Percentiles rank a stretch among this genome's conserved stretches.
Conservation (phyloP, 2,113 vertebrate genomes). For the Haplochromis vanheusdeni region DNA sequence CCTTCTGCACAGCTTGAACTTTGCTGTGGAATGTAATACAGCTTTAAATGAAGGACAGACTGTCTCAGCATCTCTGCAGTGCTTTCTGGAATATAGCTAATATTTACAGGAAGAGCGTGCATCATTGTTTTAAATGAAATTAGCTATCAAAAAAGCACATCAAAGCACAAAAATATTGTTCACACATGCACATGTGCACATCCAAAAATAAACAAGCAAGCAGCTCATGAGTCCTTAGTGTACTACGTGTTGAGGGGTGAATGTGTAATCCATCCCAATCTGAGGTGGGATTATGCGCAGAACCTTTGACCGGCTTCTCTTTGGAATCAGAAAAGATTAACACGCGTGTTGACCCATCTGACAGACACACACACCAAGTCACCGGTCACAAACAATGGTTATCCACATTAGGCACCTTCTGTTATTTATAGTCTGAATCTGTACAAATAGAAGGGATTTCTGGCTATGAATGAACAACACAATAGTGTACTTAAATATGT, state of each 20-base stretch:
- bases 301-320: constrained; percentile 75
- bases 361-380: not conserved
- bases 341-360: constrained; percentile 1
- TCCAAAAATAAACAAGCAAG: not conserved
- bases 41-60: not conserved
- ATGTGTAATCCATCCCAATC: constrained; percentile 52
- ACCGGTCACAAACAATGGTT: constrained; percentile 21
- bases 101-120: not conserved
- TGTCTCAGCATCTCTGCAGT: not conserved
- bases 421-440: not conserved
- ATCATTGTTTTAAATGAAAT: not conserved
- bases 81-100: not conserved
- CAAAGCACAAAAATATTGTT: not conserved
- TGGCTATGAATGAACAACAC: constrained; percentile 4
- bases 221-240: not conserved
- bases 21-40: not conserved
- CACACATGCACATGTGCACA: not conserved
- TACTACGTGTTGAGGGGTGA: not conserved
- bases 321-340: constrained; percentile 74
- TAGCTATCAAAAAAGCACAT: not conserved
- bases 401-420: constrained; percentile 26
- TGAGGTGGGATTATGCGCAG: constrained; percentile 54
- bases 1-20: not conserved
- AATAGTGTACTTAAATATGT: not conserved
- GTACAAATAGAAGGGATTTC: not conserved